phyloP scores from a whole-genome alignment of 1,140 invertebrate genomes.

The Akabosia matsudoensis region DNA sequence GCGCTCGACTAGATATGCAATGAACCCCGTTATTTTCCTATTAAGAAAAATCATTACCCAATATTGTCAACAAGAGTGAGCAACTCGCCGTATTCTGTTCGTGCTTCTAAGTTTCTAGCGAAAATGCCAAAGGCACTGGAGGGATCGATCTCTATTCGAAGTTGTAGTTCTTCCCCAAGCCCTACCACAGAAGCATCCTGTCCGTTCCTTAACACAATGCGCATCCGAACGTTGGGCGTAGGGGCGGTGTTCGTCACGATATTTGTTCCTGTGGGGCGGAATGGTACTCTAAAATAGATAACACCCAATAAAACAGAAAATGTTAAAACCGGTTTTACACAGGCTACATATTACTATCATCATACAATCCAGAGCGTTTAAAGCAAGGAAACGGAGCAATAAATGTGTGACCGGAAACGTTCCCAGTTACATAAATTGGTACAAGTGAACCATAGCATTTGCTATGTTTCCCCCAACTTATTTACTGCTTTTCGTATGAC shows the following conservation, averaged over 20 bases:
- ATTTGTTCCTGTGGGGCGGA: slow-evolving; percentile 50
- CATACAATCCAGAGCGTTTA: no score
- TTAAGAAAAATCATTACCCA: slow-evolving; percentile 49
- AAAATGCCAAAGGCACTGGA: slow-evolving; percentile 56
- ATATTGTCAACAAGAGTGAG: slow-evolving; percentile 56
- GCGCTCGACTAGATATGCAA: background rate
- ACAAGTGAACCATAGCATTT: no score
- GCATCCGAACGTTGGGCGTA: slow-evolving; percentile 56
- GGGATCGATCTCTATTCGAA: slow-evolving; percentile 56
- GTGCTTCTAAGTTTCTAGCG: slow-evolving; percentile 56
- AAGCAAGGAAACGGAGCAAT: no score
- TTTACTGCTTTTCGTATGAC: no score
- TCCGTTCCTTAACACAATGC: slow-evolving; percentile 54
- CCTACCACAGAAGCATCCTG: slow-evolving; percentile 55
- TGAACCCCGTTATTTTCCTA: background rate
- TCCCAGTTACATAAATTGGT: no score
- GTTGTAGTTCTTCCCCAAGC: slow-evolving; percentile 55
- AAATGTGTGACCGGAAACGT: no score
- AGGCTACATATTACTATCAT: no score
- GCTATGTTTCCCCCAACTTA: no score
- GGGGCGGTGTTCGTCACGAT: slow-evolving; percentile 58
- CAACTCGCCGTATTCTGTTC: slow-evolving; percentile 56
- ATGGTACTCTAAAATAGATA: slow-evolving; percentile 48
- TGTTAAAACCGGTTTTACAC: no score
- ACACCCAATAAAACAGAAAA: slow-evolving; percentile 23